Conservation (phyloP, 2,113 vertebrate species). For the Lasiurus borealis region DNA sequence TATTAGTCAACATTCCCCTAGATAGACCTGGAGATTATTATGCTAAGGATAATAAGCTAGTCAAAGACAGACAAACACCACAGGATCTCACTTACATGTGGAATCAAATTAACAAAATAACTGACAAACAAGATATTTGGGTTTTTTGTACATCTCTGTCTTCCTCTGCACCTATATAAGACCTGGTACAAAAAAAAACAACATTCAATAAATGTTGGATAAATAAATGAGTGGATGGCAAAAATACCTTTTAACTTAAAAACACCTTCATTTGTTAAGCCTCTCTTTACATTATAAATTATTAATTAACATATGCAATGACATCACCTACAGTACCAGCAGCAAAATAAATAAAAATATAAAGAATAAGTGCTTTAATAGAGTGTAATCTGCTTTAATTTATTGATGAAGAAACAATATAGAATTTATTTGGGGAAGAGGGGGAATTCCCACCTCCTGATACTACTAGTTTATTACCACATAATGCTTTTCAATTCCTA, state of each 20-base stretch:
- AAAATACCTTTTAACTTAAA: not conserved
- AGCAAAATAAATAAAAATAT: constrained; percentile 24
- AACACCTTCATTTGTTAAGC: not conserved
- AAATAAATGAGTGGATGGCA: not conserved
- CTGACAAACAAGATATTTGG: not conserved
- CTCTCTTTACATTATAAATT: not conserved
- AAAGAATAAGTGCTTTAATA: not conserved
- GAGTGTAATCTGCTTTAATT: not conserved
- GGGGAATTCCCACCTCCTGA: not conserved
- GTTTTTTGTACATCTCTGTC: not conserved
- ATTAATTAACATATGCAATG: not conserved
- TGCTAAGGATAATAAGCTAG: too few relatives aligned
- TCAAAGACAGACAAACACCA: too few relatives aligned
- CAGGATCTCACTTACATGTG: too few relatives aligned
- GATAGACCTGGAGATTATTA: too few relatives aligned
- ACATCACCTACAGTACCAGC: not conserved
- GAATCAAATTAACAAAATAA: too few relatives aligned
- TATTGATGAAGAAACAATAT: not conserved
- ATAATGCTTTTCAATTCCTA: not conserved
- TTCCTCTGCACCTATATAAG: not conserved
- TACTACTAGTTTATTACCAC: not conserved
- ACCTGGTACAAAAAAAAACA: not conserved
- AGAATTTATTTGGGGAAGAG: not conserved
- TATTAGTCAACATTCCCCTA: too few relatives aligned
- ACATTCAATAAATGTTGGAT: not conserved